Evolutionary conservation across 2,888 invertebrate species (phyloP), one percentile per base, ranked within the genome.

Genomic region (Elegia similella): DNA sequence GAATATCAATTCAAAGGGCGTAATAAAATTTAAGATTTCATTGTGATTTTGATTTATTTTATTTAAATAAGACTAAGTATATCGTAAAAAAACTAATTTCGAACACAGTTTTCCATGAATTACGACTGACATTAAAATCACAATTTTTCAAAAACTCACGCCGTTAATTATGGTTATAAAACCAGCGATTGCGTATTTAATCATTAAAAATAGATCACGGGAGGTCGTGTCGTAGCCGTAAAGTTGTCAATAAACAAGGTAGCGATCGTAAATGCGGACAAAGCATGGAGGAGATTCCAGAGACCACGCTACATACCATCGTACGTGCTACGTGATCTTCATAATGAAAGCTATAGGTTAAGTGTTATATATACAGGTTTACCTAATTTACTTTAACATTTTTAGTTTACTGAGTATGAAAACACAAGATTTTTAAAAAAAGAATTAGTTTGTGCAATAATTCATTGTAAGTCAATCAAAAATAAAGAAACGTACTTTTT

Each of bases 191-290:
- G 64, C 65, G 66, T 67, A 78, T 80, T 80, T 82, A 48, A 82
- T 82, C 82, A 82, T 80, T 74, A 72, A 76, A 78, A 84, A 81
- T 78, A 80, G 75, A 80, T 82, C 84, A 75, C 79, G 74, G 76
- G 69, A 67, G 71, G 66, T 66, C 71, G 65, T 58, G 62, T 50
- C 50, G 34, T 62, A 71, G 76, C 75, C 64, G 67, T 84, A 82
- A 84, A 84, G 76, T 78, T 76, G 79, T 79, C 84, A 72, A 82
- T 84, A 84, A 84, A 83, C 72, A 71, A 66, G 72, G 76, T 81
- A 76, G 61, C 65, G 69, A 64, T 81, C 80, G 76, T 84, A 76
- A 81, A 67, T 17, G 34, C 10, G 34, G 38, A 10, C 10, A 50
- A 8, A 50, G 34, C 8, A 16, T 16, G 34, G 16, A 13, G 10